These are phyloP conservation scores for Cryptomyrus ogoouensis DNA, from an alignment of 2,113 vertebrate species.

Conservation along the genomic window DNA sequence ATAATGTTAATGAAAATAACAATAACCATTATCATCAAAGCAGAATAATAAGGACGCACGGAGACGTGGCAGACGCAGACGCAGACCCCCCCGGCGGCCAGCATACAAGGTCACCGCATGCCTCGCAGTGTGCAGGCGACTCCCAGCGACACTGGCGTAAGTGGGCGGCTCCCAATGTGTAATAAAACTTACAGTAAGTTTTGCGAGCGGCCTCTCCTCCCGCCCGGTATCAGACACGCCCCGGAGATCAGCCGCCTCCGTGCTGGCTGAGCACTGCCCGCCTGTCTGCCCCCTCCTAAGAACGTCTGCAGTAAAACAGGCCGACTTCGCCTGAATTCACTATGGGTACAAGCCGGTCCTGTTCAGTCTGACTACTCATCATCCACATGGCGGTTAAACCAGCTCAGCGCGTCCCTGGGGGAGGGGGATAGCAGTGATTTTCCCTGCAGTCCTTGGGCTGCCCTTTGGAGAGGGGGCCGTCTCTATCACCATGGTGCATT, in stretches of 20 bases:
- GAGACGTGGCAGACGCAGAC: neutral
- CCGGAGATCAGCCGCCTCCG: neutral
- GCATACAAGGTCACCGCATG: neutral
- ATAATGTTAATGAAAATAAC: slow-evolving; percentile 4
- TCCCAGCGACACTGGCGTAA: neutral
- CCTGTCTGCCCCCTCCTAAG: neutral
- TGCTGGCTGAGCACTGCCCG: neutral
- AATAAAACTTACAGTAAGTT: neutral
- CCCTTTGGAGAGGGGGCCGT: neutral
- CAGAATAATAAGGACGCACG: neutral
- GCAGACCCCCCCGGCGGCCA: neutral
- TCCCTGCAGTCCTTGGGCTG: neutral
- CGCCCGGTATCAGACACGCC: neutral
- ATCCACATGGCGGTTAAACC: neutral
- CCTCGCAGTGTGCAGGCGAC: neutral
- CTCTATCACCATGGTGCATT: neutral
- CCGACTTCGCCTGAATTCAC: neutral
- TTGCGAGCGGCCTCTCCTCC: neutral
- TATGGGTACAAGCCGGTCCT: neutral
- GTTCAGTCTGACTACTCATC: neutral
- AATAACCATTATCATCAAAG: neutral
- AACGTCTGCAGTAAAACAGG: neutral
- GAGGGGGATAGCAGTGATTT: neutral
- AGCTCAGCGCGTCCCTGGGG: neutral
- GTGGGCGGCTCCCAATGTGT: neutral